Evolutionary conservation across 2,888 invertebrate species (phyloP).

Genomic region (Folsomia candida): DNA sequence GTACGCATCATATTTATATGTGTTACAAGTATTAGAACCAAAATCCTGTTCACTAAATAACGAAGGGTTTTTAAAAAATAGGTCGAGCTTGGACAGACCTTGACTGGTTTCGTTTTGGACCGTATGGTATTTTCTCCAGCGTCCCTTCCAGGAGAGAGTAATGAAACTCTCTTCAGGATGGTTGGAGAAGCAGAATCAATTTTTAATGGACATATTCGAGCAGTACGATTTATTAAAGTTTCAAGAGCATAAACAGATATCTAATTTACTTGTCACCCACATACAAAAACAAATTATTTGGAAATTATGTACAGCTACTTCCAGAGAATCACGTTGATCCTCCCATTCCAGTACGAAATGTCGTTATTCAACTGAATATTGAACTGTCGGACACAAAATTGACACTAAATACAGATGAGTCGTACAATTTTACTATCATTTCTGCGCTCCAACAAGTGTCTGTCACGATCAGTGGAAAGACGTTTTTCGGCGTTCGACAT

Average conservation of each 20-base stretch:
- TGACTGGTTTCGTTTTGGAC: slow-evolving; percentile 15
- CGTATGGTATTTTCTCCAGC: slow-evolving; percentile 4
- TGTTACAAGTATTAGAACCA: too few species aligned
- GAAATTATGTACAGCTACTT: slow-evolving; percentile 48
- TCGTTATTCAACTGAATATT: not conserved
- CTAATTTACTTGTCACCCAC: not conserved
- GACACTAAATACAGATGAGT: slow-evolving; percentile 26
- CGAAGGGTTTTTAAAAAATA: slow-evolving; percentile 10
- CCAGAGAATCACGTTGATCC: slow-evolving; percentile 61
- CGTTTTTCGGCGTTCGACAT: slow-evolving; percentile 71
- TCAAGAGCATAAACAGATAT: slow-evolving; percentile 14
- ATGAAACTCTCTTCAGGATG: slow-evolving; percentile 18
- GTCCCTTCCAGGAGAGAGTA: slow-evolving; percentile 6
- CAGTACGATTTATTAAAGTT: too few species aligned
- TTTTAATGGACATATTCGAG: slow-evolving; percentile 43
- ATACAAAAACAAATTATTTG: not conserved
- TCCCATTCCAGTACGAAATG: not conserved
- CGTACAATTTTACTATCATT: slow-evolving; percentile 18
- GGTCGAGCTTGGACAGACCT: slow-evolving; percentile 18
- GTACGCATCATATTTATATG: slow-evolving; percentile 32
- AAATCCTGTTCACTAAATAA: too few species aligned
- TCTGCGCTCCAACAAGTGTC: not conserved
- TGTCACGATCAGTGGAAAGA: slow-evolving; percentile 49
- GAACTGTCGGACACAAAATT: not conserved
- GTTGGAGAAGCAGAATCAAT: slow-evolving; percentile 13